Base-by-base conservation (phyloP, 2,888 invertebrate genomes). In the Lampropteryx suffumata region DNA sequence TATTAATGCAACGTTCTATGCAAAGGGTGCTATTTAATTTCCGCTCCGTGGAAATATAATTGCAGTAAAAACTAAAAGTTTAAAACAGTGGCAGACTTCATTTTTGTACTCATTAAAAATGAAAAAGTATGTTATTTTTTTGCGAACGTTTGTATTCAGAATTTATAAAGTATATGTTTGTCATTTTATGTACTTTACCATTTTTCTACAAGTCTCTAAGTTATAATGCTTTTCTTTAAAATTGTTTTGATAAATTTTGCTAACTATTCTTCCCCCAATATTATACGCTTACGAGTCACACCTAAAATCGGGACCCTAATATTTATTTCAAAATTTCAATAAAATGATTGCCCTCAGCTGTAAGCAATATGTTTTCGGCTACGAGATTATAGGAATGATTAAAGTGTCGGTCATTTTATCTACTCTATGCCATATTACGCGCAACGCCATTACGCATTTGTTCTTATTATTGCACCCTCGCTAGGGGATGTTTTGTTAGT, bases 401-500 rank as follows among this genome's bases (percentile, higher is more conserved):
- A 80, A 65, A 76, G 76, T 74, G 72, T 71, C 65, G 80, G 82
- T 78, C 82, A 82, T 71, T 67, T 71, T 71, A 69, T 68, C 71
- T 58, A 67, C 79, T 84, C 81, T 78, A 84, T 81, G 78, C 69
- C 68, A 72, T 77, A 81, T 79, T 76, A 79, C 63, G 70, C 73
- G 71, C 69, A 70, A 73, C 69, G 67, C 61, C 55, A 65, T 71
- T 70, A 69, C 70, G 59, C 69, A 71, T 75, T 76, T 71, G 69
- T 75, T 67, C 56, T 67, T 71, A 71, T 70, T 71, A 71, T 65
- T 65, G 56, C 61, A 60, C 76, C 73, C 71, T 65, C 56, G 34
- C 17, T 33, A 46, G 61, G 52, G 53, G 32, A 29, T 10, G 30
- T 55, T 53, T 42, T 52, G 44, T 50, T 42, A 29, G 12, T 33